A percentile compares a stretch with the other conserved stretches of the same genome.
Conservation (phyloP, 1,140 invertebrate species). For the Hylaeus volcanicus region DNA sequence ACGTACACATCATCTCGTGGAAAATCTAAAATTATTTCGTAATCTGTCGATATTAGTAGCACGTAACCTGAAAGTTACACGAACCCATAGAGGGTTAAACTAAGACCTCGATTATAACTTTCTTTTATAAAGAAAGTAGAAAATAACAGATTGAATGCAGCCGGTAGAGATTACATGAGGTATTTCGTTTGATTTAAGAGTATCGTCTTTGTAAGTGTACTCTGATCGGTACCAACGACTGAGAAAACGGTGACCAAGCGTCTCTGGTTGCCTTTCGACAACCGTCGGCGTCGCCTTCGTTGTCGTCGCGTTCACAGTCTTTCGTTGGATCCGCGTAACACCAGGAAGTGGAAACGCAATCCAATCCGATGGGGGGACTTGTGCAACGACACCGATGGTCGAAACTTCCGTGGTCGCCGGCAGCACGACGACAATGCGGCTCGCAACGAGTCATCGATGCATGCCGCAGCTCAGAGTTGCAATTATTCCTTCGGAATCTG, state of each 20-base stretch:
- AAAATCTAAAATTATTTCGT: too few species aligned
- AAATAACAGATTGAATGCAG: too few species aligned
- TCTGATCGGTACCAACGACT: too few species aligned
- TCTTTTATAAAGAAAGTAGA: too few species aligned
- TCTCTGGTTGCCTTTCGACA: constrained; percentile 16
- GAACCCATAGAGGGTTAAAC: too few species aligned
- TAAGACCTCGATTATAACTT: too few species aligned
- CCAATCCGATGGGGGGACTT: constrained; percentile 3
- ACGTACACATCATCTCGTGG: too few species aligned
- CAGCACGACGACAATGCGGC: constrained; percentile 30
- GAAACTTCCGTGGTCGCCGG: constrained; percentile 22
- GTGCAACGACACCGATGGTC: constrained; percentile 26
- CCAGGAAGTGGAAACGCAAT: constrained; percentile 56
- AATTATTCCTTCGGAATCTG: constrained; percentile 21
- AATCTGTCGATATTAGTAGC: too few species aligned
- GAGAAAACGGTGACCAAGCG: not conserved
- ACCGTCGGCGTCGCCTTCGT: not conserved
- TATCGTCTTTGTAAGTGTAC: too few species aligned
- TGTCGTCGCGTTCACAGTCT: constrained; percentile 9
- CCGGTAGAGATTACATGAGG: too few species aligned
- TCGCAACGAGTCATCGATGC: constrained; percentile 32
- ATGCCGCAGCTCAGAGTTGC: constrained; percentile 1
- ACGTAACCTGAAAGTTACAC: too few species aligned
- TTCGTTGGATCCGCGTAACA: constrained; percentile 46
- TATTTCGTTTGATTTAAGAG: too few species aligned